phyloP scores from a whole-genome alignment of 2,888 invertebrate genomes.

The Gastracanthus pulcherrimus region DNA sequence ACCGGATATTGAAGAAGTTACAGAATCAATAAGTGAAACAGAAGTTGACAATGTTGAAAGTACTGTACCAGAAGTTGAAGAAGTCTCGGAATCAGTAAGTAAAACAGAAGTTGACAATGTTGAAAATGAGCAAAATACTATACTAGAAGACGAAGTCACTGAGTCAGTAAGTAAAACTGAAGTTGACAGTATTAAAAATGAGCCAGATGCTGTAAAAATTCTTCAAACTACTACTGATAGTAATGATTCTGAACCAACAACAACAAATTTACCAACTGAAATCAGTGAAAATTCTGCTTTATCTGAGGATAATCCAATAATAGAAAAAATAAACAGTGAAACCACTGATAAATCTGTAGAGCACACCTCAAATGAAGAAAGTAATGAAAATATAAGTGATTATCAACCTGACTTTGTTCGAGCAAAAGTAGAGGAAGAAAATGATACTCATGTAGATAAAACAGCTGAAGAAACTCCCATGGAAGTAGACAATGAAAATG shows the following conservation, averaged over 20 bases:
- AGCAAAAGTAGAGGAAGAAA: neutral
- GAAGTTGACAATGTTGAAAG: no score
- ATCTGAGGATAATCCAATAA: neutral
- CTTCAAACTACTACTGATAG: neutral
- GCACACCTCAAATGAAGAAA: neutral
- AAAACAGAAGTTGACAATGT: no score
- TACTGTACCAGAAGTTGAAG: no score
- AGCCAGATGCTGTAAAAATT: neutral
- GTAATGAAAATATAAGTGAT: neutral
- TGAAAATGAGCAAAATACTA: neutral
- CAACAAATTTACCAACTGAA: neutral
- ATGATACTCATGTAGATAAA: neutral
- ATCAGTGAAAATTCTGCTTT: conserved; percentile 17
- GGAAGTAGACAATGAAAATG: neutral
- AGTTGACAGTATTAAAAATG: conserved; percentile 13
- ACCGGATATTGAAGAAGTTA: neutral
- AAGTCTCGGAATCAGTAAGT: no score
- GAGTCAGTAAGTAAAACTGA: neutral
- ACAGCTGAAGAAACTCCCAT: neutral
- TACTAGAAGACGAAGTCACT: no score
- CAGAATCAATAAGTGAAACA: no score
- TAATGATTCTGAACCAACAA: neutral
- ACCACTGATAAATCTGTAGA: neutral
- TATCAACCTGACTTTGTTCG: conserved; percentile 5
- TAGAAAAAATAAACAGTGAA: neutral